Conservation (phyloP, 2,797 vertebrate genomes). For the Typhlichthys subterraneus region DNA sequence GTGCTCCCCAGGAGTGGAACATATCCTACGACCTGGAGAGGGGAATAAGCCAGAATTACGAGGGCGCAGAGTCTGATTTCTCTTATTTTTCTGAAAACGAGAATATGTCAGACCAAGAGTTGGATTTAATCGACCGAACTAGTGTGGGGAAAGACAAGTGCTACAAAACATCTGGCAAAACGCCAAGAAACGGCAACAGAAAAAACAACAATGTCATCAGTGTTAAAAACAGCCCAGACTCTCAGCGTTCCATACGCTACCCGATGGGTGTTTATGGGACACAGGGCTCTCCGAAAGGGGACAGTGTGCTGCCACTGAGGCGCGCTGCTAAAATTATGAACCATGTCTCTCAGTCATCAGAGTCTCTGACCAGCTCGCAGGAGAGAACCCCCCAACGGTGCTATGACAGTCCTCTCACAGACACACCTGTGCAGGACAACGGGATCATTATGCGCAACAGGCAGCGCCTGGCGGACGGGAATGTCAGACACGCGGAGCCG, state of each 20-base stretch:
- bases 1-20: slow-evolving; percentile 80
- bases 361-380: slow-evolving; percentile 63
- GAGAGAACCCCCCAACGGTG: slow-evolving; percentile 61
- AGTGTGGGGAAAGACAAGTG: slow-evolving; percentile 61
- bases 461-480: slow-evolving; percentile 73
- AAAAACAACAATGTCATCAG: slow-evolving; percentile 61
- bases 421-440: slow-evolving; percentile 76
- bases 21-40: slow-evolving; percentile 76
- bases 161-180: slow-evolving; percentile 53
- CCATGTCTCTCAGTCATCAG: slow-evolving; percentile 66
- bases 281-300: slow-evolving; percentile 68
- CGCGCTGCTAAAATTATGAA: slow-evolving; percentile 65
- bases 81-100: slow-evolving; percentile 91
- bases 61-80: slow-evolving; percentile 84
- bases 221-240: slow-evolving; percentile 77
- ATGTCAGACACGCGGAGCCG: slow-evolving; percentile 61
- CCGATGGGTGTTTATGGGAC: slow-evolving; percentile 57
- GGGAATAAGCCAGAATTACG: slow-evolving; percentile 74
- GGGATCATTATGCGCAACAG: slow-evolving; percentile 77
- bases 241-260: slow-evolving; percentile 65
- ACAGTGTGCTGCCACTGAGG: slow-evolving; percentile 51
- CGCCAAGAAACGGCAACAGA: slow-evolving; percentile 59
- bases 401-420: slow-evolving; percentile 56
- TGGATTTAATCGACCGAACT: slow-evolving; percentile 65
- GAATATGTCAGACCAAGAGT: slow-evolving; percentile 84